Conservation (phyloP, 1,140 invertebrate species). For the Drosophila setifemur region DNA sequence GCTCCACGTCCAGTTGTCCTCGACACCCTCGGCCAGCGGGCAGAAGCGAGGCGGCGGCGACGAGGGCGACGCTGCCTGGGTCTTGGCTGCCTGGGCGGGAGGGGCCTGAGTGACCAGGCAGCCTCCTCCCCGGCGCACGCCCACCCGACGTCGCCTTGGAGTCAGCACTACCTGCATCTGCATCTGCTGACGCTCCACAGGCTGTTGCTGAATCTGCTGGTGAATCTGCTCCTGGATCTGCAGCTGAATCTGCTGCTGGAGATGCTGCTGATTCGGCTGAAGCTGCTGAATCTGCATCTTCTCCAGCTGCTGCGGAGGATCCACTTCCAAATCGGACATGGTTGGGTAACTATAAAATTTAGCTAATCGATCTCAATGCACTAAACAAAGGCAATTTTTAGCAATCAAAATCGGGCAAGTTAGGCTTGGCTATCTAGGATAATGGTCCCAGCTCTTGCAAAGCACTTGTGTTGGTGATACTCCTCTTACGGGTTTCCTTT, state of each 20-base stretch:
- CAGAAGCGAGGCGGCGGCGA: slow-evolving; percentile 6
- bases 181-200: no score
- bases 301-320: slow-evolving; percentile 26
- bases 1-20: slow-evolving; percentile 88
- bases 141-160: slow-evolving; percentile 20
- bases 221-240: no score
- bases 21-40: slow-evolving; percentile 80
- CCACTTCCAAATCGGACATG: slow-evolving; percentile 62
- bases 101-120: not conserved
- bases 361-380: slow-evolving; percentile 9
- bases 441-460: slow-evolving; percentile 3
- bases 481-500: no score
- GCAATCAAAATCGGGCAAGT: slow-evolving; percentile 8
- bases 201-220: not conserved
- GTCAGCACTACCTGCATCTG: slow-evolving; percentile 8
- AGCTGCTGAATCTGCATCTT: no score
- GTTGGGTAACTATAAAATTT: slow-evolving; percentile 5
- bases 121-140: slow-evolving; percentile 2
- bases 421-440: not conserved
- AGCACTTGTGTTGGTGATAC: no score
- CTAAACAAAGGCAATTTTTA: slow-evolving; percentile 13
- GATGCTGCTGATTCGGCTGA: no score
- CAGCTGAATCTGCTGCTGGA: no score
- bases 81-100: not conserved
- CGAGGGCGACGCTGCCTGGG: not conserved